Evolutionary conservation across 1,140 invertebrate genomes (phyloP), one percentile per base, ranked within the genome.

Genomic region (Caligus rogercresseyi): DNA sequence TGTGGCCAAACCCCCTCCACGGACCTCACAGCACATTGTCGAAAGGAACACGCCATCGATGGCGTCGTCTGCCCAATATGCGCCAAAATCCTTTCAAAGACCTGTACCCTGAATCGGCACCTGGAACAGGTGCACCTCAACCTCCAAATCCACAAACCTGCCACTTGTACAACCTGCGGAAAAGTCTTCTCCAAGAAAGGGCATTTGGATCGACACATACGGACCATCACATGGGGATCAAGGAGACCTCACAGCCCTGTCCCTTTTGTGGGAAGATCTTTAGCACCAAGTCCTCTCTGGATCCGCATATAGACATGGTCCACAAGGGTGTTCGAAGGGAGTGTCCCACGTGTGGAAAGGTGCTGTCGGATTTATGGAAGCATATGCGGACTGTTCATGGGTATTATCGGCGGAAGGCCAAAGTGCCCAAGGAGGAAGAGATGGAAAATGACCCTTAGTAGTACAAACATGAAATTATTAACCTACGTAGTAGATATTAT

Each of bases 101-200:
- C 14, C 3, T 63, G 61, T 20, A 63, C 61, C 1, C 61, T 63
- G n/a, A 63, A 63, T 25, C 16, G 61, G 19, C 61, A 63, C 25
- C 24, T 63, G 20, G 61, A 63, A 63, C 61, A 63, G 18, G 60
- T 62, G 15, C 61, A 63, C 16, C 31, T 63, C n/a, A 55, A 55
- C 16, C 18, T 63, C n/a, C 61, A 63, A 53, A 63, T 63, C 61
- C 54, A 57, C 24, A 63, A 63, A 21, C 61, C 61, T 1, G 61
- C 61, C 3, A 63, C 18, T 3, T 63, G 61, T 26, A 3, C n/a
- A 15, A n/a, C 16, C n/a, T 63, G 61, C 16, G 53, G 53, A 14
- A 63, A 63, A 21, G 61, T 63, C 1, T 63, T 63, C 25, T 21
- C 18, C 24, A 63, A 63, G 31, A 63, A 63, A 25, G 61, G 61